phyloP scores from a whole-genome alignment of 2,797 vertebrate species.

The Orientallactaga sibirica region DNA sequence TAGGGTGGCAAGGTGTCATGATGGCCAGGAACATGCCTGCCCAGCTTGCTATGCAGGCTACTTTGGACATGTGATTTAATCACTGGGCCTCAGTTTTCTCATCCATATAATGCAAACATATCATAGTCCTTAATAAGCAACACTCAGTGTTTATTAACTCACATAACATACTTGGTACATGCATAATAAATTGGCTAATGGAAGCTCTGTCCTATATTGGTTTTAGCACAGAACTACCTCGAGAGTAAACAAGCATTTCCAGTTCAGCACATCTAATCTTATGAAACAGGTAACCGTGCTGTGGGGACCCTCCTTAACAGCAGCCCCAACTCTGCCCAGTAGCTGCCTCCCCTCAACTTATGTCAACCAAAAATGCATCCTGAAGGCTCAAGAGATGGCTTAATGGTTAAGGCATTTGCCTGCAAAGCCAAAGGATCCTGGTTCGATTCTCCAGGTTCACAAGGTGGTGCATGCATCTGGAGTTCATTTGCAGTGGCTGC shows the following conservation, averaged over 20 bases:
- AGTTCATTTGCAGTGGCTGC: no score
- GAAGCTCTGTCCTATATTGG: background rate
- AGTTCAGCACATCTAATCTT: conserved; percentile 9
- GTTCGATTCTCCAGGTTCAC: no score
- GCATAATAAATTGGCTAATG: background rate
- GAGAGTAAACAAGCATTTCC: background rate
- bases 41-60: background rate
- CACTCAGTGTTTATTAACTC: background rate
- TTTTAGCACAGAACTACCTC: background rate
- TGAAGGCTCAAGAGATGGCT: background rate
- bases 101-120: background rate
- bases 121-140: conserved; percentile 25
- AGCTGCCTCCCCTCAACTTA: background rate
- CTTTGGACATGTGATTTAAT: background rate
- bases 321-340: background rate
- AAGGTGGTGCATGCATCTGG: no score
- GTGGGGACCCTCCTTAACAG: background rate
- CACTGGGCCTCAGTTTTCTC: conserved; percentile 24
- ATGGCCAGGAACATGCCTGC: background rate
- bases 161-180: background rate
- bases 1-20: background rate
- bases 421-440: no score
- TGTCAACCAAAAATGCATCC: conserved; percentile 43
- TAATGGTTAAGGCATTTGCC: no score
- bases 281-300: background rate